Base-by-base conservation (phyloP, 37 sponge, comb jelly and placozoan genomes). In the Beroe ovata region DNA sequence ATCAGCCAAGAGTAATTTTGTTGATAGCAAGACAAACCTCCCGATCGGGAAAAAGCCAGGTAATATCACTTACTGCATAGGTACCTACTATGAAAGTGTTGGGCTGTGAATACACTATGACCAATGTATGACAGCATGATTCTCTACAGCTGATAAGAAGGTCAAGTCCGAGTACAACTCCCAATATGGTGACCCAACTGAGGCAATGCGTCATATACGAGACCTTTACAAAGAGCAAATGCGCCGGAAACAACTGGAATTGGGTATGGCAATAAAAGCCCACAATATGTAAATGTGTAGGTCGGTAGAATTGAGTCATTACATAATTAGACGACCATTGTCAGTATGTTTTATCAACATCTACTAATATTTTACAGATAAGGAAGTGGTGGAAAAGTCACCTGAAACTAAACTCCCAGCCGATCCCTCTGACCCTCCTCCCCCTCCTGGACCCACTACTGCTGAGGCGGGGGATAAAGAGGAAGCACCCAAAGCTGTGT, bases 41-140 rank as follows among this genome's bases (percentile, higher is more conserved):
- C 84, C 84, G 6, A 39, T 77, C 47, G 84, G 84, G 22, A 77
- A 77, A 42, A 77, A 77, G 33, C 84, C 84, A 41, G 84, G 84
- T 77, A 26, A n/a, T n/a, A n/a, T n/a, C n/a, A n/a, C n/a, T n/a
- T n/a, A n/a, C n/a, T n/a, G n/a, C n/a, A n/a, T n/a, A n/a, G n/a
- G n/a, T n/a, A n/a, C n/a, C n/a, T n/a, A n/a, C n/a, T n/a, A n/a
- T n/a, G n/a, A n/a, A n/a, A n/a, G n/a, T n/a, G n/a, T n/a, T n/a
- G n/a, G n/a, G n/a, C n/a, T n/a, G n/a, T n/a, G n/a, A n/a, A n/a
- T n/a, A n/a, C n/a, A n/a, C n/a, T n/a, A n/a, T n/a, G n/a, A n/a
- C n/a, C n/a, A n/a, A n/a, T n/a, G n/a, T n/a, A n/a, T n/a, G n/a
- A n/a, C n/a, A n/a, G n/a, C n/a, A n/a, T n/a, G n/a, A n/a, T n/a